Conservation (phyloP, 1,140 invertebrate species). For the Macrobrachium rosenbergii region DNA sequence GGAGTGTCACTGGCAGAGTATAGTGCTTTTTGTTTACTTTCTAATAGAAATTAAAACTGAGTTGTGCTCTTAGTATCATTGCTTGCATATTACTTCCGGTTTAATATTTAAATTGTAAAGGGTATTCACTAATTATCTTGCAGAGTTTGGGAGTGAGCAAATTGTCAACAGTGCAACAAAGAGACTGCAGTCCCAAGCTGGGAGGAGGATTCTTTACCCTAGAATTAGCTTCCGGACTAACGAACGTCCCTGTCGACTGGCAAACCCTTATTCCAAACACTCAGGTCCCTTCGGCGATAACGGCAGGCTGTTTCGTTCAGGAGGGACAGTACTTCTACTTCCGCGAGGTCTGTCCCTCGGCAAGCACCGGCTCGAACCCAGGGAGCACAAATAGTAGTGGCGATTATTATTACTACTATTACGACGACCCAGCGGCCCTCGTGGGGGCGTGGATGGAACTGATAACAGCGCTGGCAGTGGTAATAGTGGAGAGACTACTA, state of each 20-base stretch:
- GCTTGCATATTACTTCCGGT: too few relatives aligned
- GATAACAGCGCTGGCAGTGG: background rate
- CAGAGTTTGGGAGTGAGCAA: background rate
- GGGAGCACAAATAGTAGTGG: background rate
- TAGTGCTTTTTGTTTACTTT: too few relatives aligned
- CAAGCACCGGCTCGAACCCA: background rate
- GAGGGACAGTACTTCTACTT: background rate
- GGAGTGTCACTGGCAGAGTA: too few relatives aligned
- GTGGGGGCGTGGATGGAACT: background rate
- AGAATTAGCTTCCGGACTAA: background rate
- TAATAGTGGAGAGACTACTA: background rate
- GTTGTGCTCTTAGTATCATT: too few relatives aligned
- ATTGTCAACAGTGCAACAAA: slow-evolving; percentile 21
- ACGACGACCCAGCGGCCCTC: background rate
- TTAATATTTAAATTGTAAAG: too few relatives aligned
- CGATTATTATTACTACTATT: background rate
- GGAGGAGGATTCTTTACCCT: slow-evolving; percentile 26
- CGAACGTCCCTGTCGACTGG: background rate
- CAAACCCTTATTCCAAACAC: background rate
- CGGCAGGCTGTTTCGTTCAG: slow-evolving; percentile 21
- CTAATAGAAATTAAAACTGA: too few relatives aligned
- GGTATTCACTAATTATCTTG: too few relatives aligned
- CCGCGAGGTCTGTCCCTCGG: slow-evolving; percentile 12
- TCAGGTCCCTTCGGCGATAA: background rate
- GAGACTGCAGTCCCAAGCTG: slow-evolving; percentile 8